Evolutionary conservation across 2,888 invertebrate genomes (phyloP), one percentile per base, ranked within the genome.

Genomic region (Ophonus ardosiacus): DNA sequence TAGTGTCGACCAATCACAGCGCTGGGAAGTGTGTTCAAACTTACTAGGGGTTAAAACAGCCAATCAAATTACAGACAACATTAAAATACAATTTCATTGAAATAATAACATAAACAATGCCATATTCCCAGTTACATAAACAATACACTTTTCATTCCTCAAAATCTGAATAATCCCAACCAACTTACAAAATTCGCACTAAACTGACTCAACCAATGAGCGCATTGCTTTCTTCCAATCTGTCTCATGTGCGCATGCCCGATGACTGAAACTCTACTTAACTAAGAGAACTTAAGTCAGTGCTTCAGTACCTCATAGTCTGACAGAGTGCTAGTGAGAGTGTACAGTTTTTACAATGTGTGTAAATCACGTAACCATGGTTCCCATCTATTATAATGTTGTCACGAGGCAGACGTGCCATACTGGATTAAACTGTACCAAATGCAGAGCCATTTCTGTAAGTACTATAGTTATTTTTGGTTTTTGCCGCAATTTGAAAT

Each of bases 301-400:
- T 21, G 24, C 21, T 13, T 57, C 57, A 57, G 56, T 78, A 7
- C 24, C 8, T 13, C 15, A 18, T 21, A 56, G 76, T 21, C 17
- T 18, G 2, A 31, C 31, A 31, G 24, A 31, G 56, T 56, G 78
- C 13, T 18, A 18, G 40, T 57, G 24, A 31, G 10, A 1, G 57
- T 43, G 65, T 81, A 63, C 0, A 15, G 31, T 38, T 57, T 2
- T 40, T 87, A 90, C 87, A 87, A 91, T 91, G 91, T 91, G 91
- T 87, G 91, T 91, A 86, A 90, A 90, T 88, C 90, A 90, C 87
- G 88, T 90, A 81, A 89, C 89, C 78, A 91, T 92, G 91, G 91
- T 91, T 56, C 91, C 91, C 82, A 89, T 91, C 85, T 90, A 91
- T 87, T 90, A 91, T 86, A 91, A 91, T 88, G 89, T 91, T 63